Evolutionary conservation across 1,140 invertebrate genomes (phyloP).

Genomic region (Homarus americanus): DNA sequence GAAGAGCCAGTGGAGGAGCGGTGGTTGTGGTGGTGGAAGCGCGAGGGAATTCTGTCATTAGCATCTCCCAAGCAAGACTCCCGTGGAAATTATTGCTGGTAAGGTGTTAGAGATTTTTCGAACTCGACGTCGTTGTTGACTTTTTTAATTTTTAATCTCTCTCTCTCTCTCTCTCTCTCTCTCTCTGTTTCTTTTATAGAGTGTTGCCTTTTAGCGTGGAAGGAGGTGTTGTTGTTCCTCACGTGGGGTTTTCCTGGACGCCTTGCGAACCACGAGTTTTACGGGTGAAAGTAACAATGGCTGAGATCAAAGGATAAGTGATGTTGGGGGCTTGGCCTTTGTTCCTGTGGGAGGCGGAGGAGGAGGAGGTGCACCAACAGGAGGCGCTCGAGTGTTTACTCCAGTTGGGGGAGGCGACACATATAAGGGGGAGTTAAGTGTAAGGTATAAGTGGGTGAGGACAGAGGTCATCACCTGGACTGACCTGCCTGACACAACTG

Average conservation of each 20-base stretch:
- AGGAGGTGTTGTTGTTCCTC: neutral
- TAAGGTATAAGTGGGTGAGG: no score
- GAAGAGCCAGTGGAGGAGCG: neutral
- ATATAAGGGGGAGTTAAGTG: no score
- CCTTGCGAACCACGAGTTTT: neutral
- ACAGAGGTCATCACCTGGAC: no score
- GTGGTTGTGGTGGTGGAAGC: neutral
- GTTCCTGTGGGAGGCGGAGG: neutral
- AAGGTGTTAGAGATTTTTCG: neutral
- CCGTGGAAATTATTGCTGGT: constrained; percentile 5
- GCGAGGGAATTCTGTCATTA: neutral
- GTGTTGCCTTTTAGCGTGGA: neutral
- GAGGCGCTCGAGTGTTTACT: neutral
- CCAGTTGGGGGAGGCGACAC: neutral
- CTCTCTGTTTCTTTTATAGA: neutral
- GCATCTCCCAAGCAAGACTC: neutral
- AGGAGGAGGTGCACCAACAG: neutral
- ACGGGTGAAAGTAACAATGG: constrained; percentile 42
- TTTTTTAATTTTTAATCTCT: no score
- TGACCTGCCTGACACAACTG: no score
- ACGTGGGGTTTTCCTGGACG: neutral
- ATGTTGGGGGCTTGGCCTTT: constrained; percentile 10
- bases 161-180: neutral
- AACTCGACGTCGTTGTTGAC: neutral
- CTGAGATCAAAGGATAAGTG: constrained; percentile 38